Evolutionary conservation across 2,113 vertebrate species (phyloP), one percentile per base, ranked within the genome.

Genomic region (Pteropus alecto): DNA sequence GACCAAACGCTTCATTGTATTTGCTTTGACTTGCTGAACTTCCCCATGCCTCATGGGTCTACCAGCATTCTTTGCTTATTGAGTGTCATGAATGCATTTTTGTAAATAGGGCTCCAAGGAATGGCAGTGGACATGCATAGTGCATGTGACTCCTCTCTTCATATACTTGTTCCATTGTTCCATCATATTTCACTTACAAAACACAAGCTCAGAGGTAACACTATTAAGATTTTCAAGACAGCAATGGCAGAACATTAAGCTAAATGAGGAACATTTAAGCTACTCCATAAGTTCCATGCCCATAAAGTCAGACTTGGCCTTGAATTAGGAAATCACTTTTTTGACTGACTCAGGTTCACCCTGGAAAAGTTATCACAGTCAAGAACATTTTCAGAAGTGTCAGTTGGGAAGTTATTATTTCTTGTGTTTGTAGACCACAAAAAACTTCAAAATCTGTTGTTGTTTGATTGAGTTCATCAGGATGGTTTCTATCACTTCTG

Each of bases 51-150:
- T 33, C 6, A 0, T 6, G 7, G 11, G 14, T 14, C 30, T 48
- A 30, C 33, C 11, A 28, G 74, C 46, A 58, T 13, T 33, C 46
- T 65, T 38, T 15, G 24, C 15, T 79, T 16, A 0, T 0, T 28
- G 76, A 43, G 18, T 2, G 1, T 26, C 10, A 7, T 35, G 24
- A 30, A 35, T 11, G 2, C 21, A 51, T 60, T 8, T 38, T 63
- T 76, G n/a, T 67, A 56, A 79, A 38, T 1, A 33, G 11, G 28
- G 28, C 46, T 43, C 0, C 6, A 43, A 61, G 24, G 33, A 84
- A n/a, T 1, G 6, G 21, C 33, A 3, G 3, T 33, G 18, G 33
- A 10, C 6, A 4, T 3, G 0, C 1, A 16, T 6, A 1, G 19
- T 33, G 7, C 22, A 11, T 0, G 0, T 7, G 4, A 11, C 12